Base-by-base conservation (phyloP, 2,888 invertebrate genomes). In the Monopis laevigella region DNA sequence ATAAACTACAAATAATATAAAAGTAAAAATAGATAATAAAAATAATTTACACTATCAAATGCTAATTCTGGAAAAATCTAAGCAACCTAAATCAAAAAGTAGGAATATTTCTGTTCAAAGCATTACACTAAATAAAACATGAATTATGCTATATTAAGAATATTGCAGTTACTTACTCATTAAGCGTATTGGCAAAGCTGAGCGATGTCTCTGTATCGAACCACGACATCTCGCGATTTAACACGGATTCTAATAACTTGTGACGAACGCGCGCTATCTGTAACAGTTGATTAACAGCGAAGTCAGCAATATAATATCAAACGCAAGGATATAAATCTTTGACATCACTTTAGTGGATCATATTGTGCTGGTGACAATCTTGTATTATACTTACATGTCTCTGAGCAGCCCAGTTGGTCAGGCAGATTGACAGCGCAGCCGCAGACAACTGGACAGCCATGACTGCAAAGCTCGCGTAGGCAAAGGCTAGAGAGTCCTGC, bases 171-270 rank as follows among this genome's bases (percentile, higher is more conserved):
- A 82, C 87, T 84, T 62, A 89, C 89, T 88, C 89, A 19, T 88
- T 87, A 49, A 89, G 83, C 45, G 85, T 81, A 45, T 86, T 83
- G 30, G 89, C 87, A 48, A 89, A 88, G 59, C 88, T 88, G 52
- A 86, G 84, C 10, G 84, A 83, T 1, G 85, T 84, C 44, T 85
- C 83, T 6, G 86, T 86, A 56, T 89, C 89, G 53, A 88, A 89
- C 85, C 88, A 89, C 2, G 85, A 81, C 55, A 89, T 87, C 52
- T 89, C 89, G 54, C 89, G 89, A 1, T 86, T 72, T n/a, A 89
- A 63, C 8, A 88, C 86, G 0, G 88, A 73, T 28, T 81, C 70
- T n/a, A 89, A 67, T 45, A 88, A 84, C 46, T 77, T 66, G 50
- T 78, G 68, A 3, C 89, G 75, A n/a, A 89, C 71, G 35, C 86